Base-by-base conservation (phyloP, 2,888 invertebrate species). In the Parochlus steinenii region DNA sequence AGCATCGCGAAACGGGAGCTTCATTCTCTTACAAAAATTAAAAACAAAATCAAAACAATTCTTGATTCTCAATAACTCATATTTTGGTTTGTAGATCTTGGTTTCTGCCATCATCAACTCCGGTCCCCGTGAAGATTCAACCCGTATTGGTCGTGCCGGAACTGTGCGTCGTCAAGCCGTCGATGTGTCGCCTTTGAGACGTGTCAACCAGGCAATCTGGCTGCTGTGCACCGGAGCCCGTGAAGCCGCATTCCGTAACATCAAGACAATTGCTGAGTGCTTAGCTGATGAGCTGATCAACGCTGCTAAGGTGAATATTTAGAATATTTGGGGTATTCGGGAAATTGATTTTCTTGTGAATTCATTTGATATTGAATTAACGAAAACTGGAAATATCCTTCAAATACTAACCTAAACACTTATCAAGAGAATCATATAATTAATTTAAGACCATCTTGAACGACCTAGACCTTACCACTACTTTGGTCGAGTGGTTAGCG, bases 151-250 rank as follows among this genome's bases (percentile, higher is more conserved):
- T 62, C 86, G 98, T 54, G 97, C 97, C 44, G 98, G 98, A 71
- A 99, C 98, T 2, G 98, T 99, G n/a, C 77, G 98, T 58, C 77
- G 98, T 63, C 98, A 98, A 58, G 98, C 98, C 48, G 98, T 98
- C 45, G 98, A 98, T 55, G 98, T 98, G 40, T 97, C 97, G 8
- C 98, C 98, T 10, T 70, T 99, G 48, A 74, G 98, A 48, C 76
- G 98, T 56, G 98, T 98, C 12, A 99, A 98, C 69, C 97, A 97
- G 69, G 98, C 98, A 33, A 95, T 99, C 60, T 99, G 95, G 95
- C 68, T 99, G 53, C 62, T 99, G 54, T 97, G 97, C 64, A 98
- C 97, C 34, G 98, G 98, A 44, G 95, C 98, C 33, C 79, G 98
- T 48, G 97, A 98, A 64, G 93, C 98, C 42, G 89, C 98, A 33